Evolutionary conservation across 2,797 vertebrate genomes (phyloP), one percentile per base, ranked within the genome.

Genomic region (Hemibagrus guttatus): DNA sequence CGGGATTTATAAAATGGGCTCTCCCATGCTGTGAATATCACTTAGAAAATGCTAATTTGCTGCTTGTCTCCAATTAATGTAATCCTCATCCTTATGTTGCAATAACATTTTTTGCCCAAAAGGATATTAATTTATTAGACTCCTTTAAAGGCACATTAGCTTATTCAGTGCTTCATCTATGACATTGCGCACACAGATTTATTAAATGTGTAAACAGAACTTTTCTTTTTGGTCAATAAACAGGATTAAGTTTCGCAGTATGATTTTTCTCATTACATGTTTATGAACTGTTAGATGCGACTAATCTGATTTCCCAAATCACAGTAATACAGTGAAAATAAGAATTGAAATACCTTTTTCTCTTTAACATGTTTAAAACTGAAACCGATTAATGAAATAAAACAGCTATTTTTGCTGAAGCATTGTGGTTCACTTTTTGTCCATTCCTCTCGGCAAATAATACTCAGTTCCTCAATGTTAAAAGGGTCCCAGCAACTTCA

Each of bases 31-130:
- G 87, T 11, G 52, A 85, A 49, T 56, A 74, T 85, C 78, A 63
- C 31, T 84, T 46, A 56, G 59, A 46, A 85, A 85, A 85, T 52
- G 46, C 31, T 13, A 66, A 76, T 75, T 72, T 85, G 58, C 68
- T 42, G 21, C 52, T 21, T 28, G 26, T 49, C 69, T 85, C 59
- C 19, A 82, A 76, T 85, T 88, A 83, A 85, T 19, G 54, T 76
- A 59, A 85, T 85, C 59, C n/a, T 52, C 21, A 39, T 83, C 78
- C 69, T 82, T 81, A 82, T 82, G 61, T 58, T 59, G 21, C 79
- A 58, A 35, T 56, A 63, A 64, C 31, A 23, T 12, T 23, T 26
- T 5, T 35, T 61, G 54, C 64, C 56, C 5, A 46, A 56, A 85
- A 23, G 49, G 39, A 59, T 76, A 49, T 35, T 9, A 76, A 59